Percentiles rank a stretch among this genome's conserved stretches.
phyloP scores from a whole-genome alignment of 2,113 vertebrate genomes.

The Bos javanicus region DNA sequence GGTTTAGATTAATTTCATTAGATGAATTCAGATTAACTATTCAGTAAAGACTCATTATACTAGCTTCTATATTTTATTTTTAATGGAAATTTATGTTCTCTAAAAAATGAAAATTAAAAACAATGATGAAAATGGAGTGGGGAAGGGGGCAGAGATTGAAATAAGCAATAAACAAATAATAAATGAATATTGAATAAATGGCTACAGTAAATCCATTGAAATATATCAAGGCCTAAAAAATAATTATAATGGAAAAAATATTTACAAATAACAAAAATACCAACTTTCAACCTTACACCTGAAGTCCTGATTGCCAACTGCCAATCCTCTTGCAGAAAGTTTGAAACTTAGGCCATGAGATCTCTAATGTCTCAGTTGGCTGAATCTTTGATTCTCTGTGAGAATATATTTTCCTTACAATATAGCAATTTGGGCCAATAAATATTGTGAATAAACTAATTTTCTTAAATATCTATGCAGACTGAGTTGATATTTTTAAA shows the following conservation, averaged over 20 bases:
- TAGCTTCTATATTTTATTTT: neutral
- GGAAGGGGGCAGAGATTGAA: neutral
- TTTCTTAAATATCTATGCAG: neutral
- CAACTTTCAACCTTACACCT: neutral
- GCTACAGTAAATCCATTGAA: neutral
- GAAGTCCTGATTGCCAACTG: neutral
- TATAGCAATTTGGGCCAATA: neutral
- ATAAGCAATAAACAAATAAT: neutral
- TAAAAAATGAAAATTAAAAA: slow-evolving; percentile 8
- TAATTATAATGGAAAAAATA: neutral
- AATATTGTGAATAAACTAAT: neutral
- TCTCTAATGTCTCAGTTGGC: neutral
- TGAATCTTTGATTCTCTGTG: neutral
- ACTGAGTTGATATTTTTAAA: neutral
- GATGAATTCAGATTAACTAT: neutral
- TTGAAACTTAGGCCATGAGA: neutral
- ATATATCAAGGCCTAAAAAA: neutral
- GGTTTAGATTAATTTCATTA: slow-evolving; percentile 14
- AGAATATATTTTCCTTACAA: neutral
- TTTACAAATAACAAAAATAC: neutral
- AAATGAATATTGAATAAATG: neutral
- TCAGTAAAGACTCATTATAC: neutral
- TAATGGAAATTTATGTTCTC: neutral
- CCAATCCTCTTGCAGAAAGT: neutral
- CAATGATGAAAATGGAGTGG: neutral